Evolutionary conservation across 2,888 invertebrate genomes (phyloP).

Genomic region (Incurvaria masculella): DNA sequence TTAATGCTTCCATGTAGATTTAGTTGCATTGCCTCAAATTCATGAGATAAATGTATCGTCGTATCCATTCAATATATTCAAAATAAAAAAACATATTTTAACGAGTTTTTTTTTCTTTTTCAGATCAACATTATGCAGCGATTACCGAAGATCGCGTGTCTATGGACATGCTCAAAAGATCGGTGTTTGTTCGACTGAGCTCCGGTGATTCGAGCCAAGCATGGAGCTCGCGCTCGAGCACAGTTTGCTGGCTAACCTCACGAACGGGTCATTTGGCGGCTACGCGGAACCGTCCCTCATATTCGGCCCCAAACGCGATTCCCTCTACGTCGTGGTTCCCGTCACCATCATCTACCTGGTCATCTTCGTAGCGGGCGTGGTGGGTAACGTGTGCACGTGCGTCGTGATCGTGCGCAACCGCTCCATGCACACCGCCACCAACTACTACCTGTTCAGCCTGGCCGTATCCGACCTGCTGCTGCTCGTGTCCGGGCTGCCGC

Average conservation of each 20-base stretch:
- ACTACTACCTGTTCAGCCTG: conserved; percentile 80
- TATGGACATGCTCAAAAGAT: too few species aligned
- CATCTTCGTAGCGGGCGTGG: conserved; percentile 75
- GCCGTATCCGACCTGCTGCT: conserved; percentile 81
- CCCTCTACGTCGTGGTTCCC: conserved; percentile 63
- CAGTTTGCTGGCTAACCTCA: not conserved
- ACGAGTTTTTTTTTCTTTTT: too few species aligned
- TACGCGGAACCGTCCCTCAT: conserved; percentile 30
- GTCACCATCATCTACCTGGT: conserved; percentile 71
- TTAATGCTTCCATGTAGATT: too few species aligned
- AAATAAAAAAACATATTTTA: too few species aligned
- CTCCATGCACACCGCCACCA: conserved; percentile 79
- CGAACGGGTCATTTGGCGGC: conserved; percentile 7
- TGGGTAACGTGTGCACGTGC: conserved; percentile 83
- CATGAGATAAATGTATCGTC: too few species aligned
- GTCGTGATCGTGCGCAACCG: conserved; percentile 78
- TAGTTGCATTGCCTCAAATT: too few species aligned
- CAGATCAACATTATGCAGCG: too few species aligned
- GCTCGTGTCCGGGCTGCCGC: conserved; percentile 75
- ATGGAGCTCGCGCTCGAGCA: not conserved
- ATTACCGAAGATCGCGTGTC: too few species aligned
- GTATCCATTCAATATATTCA: too few species aligned
- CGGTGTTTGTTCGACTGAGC: too few species aligned
- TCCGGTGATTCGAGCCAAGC: too few species aligned
- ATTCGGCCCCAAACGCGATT: conserved; percentile 51